Conservation (phyloP, 2,888 invertebrate genomes). For the Dolichomitus sp. region DNA sequence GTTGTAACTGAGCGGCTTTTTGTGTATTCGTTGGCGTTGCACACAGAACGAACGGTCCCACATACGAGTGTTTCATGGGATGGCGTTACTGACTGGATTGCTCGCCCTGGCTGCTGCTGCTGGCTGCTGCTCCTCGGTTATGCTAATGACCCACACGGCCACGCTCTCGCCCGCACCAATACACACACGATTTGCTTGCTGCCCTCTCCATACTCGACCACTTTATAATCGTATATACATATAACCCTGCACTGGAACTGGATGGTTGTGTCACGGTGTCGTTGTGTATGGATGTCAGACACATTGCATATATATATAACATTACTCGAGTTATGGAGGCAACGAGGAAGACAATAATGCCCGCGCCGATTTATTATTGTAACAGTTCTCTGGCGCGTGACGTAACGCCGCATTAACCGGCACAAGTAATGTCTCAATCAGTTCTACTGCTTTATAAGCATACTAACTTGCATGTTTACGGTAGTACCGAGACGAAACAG, state of each 20-base stretch:
- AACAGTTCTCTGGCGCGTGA: constrained; percentile 77
- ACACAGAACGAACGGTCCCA: constrained; percentile 50
- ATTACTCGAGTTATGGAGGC: constrained; percentile 66
- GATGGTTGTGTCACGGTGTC: constrained; percentile 40
- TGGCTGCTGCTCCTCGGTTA: constrained; percentile 76
- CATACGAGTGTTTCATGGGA: constrained; percentile 56
- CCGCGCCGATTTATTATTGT: constrained; percentile 81
- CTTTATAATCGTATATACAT: constrained; percentile 51
- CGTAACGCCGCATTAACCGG: constrained; percentile 78
- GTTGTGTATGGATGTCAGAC: constrained; percentile 51
- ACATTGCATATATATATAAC: constrained; percentile 30
- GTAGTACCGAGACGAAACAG: constrained; percentile 63
- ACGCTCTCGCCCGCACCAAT: constrained; percentile 57
- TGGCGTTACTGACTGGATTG: constrained; percentile 54
- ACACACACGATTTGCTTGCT: constrained; percentile 18
- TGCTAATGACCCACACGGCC: constrained; percentile 79
- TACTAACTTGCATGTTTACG: constrained; percentile 38
- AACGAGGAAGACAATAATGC: constrained; percentile 76
- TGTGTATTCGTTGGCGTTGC: constrained; percentile 63
- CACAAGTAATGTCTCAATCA: constrained; percentile 78
- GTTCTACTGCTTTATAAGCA: constrained; percentile 41
- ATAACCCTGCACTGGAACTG: constrained; percentile 43
- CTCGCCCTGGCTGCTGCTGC: constrained; percentile 64
- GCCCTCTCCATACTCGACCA: constrained; percentile 27
- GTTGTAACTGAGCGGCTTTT: constrained; percentile 67